phyloP scores from a whole-genome alignment of 2,113 vertebrate genomes.

The Cepphus grylle region DNA sequence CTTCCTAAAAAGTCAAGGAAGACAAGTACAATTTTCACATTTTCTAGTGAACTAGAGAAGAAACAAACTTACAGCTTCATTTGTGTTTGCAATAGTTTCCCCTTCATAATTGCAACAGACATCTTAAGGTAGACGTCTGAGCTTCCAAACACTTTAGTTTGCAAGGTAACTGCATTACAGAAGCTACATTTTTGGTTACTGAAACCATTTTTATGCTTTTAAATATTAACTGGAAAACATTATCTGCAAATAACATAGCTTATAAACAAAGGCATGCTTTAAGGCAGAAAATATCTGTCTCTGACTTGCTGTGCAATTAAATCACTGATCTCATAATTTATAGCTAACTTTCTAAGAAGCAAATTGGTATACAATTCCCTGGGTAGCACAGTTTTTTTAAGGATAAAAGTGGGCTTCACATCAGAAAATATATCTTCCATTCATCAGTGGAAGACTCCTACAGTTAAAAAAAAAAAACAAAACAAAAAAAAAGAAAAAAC shows the following conservation, averaged over 20 bases:
- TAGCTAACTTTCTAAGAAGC: background rate
- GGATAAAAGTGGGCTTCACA: background rate
- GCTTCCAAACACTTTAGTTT: background rate
- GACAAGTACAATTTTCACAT: background rate
- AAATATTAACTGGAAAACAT: background rate
- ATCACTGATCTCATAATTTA: background rate
- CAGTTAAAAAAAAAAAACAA: background rate
- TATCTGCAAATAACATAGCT: background rate
- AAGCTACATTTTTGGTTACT: background rate
- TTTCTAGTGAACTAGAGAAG: background rate
- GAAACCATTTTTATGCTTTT: background rate
- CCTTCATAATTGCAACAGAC: background rate
- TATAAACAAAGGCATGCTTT: background rate
- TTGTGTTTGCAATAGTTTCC: background rate
- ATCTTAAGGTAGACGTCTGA: background rate
- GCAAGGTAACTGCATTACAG: background rate
- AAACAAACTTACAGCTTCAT: background rate
- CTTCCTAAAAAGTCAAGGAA: conserved; percentile 73
- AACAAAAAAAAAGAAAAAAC: background rate
- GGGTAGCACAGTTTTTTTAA: background rate
- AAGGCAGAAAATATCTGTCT: background rate
- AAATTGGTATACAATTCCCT: background rate
- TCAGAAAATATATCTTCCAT: background rate
- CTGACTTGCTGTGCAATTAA: background rate
- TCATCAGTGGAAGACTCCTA: background rate